Conservation (phyloP, 2,888 invertebrate genomes). For the Eupithecia subumbrata region DNA sequence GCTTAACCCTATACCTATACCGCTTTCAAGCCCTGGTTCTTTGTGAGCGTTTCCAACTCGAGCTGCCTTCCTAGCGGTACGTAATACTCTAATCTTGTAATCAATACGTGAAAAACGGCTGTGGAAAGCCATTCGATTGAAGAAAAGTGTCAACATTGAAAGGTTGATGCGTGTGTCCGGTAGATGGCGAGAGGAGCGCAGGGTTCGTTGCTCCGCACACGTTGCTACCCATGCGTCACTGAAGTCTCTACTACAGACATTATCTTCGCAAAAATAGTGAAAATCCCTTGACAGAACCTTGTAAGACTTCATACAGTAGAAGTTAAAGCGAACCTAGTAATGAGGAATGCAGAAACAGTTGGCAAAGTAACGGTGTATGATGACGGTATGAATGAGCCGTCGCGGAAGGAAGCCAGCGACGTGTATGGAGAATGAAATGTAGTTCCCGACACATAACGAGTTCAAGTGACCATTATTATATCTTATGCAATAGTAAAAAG, state of each 20-base stretch:
- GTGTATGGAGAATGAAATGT: constrained; percentile 18
- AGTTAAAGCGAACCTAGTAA: background rate
- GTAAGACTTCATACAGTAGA: background rate
- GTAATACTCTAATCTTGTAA: background rate
- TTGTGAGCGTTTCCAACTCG: background rate
- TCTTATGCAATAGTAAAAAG: background rate
- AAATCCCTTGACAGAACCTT: background rate
- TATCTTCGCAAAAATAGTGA: background rate
- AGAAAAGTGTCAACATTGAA: constrained; percentile 27
- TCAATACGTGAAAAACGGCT: background rate
- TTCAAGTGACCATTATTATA: background rate
- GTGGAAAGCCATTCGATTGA: constrained; percentile 12
- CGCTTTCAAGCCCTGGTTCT: too few species aligned
- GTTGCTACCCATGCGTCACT: constrained; percentile 12
- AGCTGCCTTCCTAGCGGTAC: background rate
- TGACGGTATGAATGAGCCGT: constrained; percentile 19
- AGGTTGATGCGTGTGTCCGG: constrained; percentile 42
- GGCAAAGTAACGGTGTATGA: constrained; percentile 6
- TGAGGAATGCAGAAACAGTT: constrained; percentile 8
- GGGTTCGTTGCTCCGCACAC: constrained; percentile 63
- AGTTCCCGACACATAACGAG: constrained; percentile 21
- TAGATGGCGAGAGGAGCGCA: constrained; percentile 41
- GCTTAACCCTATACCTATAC: too few species aligned
- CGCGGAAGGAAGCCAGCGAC: constrained; percentile 20
- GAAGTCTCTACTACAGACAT: background rate